Evolutionary conservation across 2,113 vertebrate genomes (phyloP).

Genomic region (Ifrita kowaldi): DNA sequence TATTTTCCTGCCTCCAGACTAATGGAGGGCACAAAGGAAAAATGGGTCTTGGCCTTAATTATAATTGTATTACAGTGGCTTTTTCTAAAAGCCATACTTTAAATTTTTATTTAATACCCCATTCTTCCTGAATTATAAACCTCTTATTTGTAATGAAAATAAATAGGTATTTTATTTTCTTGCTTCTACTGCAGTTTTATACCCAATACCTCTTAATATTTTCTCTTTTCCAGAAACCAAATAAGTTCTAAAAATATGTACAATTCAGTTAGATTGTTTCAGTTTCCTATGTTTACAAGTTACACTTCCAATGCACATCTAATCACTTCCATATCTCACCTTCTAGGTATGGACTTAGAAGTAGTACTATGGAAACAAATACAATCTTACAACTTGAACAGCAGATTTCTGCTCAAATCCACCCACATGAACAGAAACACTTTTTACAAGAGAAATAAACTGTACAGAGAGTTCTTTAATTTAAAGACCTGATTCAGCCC

Average conservation of each 20-base stretch:
- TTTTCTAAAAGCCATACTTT: background rate
- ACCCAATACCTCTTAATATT: background rate
- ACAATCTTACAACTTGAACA: background rate
- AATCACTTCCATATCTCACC: background rate
- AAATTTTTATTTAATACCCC: background rate
- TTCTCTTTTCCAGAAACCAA: background rate
- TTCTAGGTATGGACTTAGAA: background rate
- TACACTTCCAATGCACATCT: background rate
- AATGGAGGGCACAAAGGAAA: background rate
- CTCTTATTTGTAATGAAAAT: background rate
- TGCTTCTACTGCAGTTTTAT: background rate
- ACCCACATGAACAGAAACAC: background rate
- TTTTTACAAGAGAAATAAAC: conserved; percentile 1
- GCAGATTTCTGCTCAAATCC: background rate
- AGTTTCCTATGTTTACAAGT: background rate
- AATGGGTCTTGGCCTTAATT: background rate
- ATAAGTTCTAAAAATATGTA: background rate
- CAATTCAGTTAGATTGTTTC: background rate
- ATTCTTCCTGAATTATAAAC: background rate
- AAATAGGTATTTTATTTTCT: background rate
- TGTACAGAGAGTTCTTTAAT: background rate
- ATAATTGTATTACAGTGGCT: background rate
- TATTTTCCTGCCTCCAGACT: background rate
- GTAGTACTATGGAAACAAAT: background rate
- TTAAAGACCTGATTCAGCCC: background rate